These are phyloP conservation scores for Macheiramphus alcinus DNA, from an alignment of 2,113 vertebrate genomes.

Conservation along the genomic window DNA sequence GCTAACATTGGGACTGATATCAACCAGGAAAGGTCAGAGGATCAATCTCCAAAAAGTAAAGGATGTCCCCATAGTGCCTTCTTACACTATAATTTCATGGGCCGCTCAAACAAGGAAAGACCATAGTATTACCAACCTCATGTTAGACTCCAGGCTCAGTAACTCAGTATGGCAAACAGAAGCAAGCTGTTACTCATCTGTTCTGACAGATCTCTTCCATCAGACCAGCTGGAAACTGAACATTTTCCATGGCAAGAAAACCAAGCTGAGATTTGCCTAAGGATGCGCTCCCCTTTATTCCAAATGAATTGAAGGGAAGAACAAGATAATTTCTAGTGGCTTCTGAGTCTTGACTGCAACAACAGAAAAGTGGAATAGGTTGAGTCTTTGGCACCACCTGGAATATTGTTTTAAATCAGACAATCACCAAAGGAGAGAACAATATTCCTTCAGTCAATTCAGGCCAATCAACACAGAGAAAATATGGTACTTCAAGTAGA, in stretches of 20 bases:
- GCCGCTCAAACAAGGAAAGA: neutral
- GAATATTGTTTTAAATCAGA: neutral
- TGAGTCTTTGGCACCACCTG: neutral
- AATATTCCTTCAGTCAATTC: neutral
- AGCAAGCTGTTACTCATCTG: neutral
- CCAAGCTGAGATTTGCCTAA: neutral
- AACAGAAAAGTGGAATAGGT: neutral
- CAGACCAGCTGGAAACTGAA: neutral
- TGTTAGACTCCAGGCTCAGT: neutral
- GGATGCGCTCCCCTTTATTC: neutral
- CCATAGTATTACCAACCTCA: neutral
- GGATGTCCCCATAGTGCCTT: neutral
- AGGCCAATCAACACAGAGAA: neutral
- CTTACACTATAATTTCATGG: neutral
- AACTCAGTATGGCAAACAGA: neutral
- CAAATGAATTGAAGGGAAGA: neutral
- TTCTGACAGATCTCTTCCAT: neutral
- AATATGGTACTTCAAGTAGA: neutral
- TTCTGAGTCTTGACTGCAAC: neutral
- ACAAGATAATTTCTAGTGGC: neutral
- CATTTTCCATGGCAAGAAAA: neutral
- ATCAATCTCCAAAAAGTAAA: neutral
- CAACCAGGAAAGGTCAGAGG: neutral
- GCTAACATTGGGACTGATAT: neutral
- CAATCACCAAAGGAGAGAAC: neutral